Evolutionary conservation across 92 coral and sea anemone genomes (phyloP).

Genomic region (Hydrozoanthus gracilis): DNA sequence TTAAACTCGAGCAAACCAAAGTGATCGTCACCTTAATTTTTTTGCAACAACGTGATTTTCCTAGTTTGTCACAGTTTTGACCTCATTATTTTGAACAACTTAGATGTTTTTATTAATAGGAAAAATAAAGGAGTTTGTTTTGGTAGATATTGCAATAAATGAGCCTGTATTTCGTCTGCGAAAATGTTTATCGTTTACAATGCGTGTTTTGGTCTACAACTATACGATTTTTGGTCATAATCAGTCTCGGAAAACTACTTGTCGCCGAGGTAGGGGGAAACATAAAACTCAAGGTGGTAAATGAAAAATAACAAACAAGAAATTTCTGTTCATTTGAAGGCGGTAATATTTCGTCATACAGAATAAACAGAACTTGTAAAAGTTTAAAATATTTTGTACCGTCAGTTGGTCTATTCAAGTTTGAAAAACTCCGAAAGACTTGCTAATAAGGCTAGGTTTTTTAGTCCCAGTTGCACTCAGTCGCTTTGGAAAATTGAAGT

Average conservation of each 20-base stretch:
- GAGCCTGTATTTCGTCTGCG: neutral
- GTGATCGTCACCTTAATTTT: neutral
- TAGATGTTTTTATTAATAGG: neutral
- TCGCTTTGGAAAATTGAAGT: neutral
- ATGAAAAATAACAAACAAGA: neutral
- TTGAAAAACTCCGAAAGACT: neutral
- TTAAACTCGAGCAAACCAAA: neutral
- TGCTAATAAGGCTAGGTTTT: neutral
- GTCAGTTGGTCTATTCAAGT: neutral
- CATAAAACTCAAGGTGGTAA: neutral
- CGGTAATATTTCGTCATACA: neutral
- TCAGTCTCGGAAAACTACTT: neutral
- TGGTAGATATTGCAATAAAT: neutral
- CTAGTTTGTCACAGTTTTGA: neutral
- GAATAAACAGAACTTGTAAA: neutral
- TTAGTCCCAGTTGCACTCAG: neutral
- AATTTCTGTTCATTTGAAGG: neutral
- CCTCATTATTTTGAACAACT: constrained; percentile 3
- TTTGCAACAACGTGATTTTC: constrained; percentile 17
- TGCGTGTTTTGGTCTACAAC: neutral
- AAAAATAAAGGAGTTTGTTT: neutral
- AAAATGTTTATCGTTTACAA: constrained; percentile 5
- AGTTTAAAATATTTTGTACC: neutral
- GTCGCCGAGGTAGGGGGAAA: constrained; percentile 16
- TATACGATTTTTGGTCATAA: neutral